These are phyloP conservation scores for Laothoe populi DNA, from an alignment of 2,888 invertebrate species.

Conservation along the genomic window DNA sequence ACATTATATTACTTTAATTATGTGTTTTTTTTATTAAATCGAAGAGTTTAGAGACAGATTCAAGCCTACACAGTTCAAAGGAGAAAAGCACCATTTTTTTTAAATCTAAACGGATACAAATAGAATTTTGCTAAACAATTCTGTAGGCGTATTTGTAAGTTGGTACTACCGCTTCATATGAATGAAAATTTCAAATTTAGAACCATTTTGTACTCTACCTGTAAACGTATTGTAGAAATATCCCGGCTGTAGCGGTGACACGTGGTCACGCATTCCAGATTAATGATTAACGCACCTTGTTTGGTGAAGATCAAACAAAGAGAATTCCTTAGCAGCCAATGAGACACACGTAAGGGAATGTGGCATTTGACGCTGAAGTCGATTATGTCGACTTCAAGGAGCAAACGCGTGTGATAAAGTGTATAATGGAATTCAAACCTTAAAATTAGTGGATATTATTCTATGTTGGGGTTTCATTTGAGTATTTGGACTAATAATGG, in stretches of 20 bases:
- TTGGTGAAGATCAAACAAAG: conserved; percentile 56
- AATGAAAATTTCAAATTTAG: no score
- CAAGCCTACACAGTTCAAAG: no score
- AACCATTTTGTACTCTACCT: not conserved
- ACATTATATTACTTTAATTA: no score
- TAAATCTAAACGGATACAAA: no score
- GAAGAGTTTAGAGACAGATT: no score
- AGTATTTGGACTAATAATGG: no score
- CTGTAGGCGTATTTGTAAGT: no score
- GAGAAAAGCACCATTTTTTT: no score
- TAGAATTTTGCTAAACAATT: no score
- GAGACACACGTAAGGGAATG: conserved; percentile 42
- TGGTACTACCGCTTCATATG: no score
- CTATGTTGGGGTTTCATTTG: no score
- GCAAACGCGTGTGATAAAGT: not conserved
- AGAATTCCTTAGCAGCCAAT: conserved; percentile 50
- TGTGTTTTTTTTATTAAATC: no score
- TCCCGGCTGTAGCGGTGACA: conserved; percentile 37
- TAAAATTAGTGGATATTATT: not conserved
- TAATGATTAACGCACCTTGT: conserved; percentile 59
- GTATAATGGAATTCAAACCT: not conserved
- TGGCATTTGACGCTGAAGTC: conserved; percentile 35
- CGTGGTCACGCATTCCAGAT: conserved; percentile 55
- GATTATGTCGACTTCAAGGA: not conserved
- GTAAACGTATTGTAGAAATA: conserved; percentile 1